Evolutionary conservation across 1,140 invertebrate species (phyloP), one percentile per base, ranked within the genome.

Genomic region (Metaphire vulgaris): DNA sequence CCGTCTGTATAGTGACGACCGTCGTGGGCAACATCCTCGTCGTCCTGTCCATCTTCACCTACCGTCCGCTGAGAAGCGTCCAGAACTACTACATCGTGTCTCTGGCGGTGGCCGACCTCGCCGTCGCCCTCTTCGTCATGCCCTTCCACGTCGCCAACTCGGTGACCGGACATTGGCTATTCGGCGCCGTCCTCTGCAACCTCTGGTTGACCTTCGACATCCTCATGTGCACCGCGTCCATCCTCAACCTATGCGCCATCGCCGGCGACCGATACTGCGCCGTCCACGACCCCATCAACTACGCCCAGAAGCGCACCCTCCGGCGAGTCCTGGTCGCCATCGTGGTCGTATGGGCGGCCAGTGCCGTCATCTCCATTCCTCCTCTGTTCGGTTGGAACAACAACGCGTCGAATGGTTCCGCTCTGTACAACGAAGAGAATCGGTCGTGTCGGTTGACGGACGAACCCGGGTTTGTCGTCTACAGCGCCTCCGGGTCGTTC

Each of bases 71-170:
- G n/a, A 89, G 96, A 74, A 97, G 96, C 76, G 96, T 98, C 0
- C 96, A 98, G 82, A 99, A 99, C 87, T 98, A 97, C 86, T 97
- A 98, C 85, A 94, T 99, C 79, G 95, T 99, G 0, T 98, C 95
- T 6, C 86, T 99, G 74, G 97, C 97, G 0, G 93, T 97, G n/a
- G 95, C 96, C 0, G 97, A 99, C 85, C 88, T 99, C n/a, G 93
- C 94, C 12, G 96, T 99, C 0, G 97, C 96, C 0, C 90, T 97
- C 69, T 88, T 98, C 26, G 97, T 99, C 29, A 91, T 99, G 89
- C 97, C 97, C 15, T 91, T 99, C 81, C 97, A 97, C 86, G 93
- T 99, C 2, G 93, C 93, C 69, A 94, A 97, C 83, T 92, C 93
- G 1, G 90, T 98, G 67, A 88, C 95, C 28, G 83, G 84, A 21